Base-by-base conservation (phyloP, 2,888 invertebrate species). In the Stenurella melanura region DNA sequence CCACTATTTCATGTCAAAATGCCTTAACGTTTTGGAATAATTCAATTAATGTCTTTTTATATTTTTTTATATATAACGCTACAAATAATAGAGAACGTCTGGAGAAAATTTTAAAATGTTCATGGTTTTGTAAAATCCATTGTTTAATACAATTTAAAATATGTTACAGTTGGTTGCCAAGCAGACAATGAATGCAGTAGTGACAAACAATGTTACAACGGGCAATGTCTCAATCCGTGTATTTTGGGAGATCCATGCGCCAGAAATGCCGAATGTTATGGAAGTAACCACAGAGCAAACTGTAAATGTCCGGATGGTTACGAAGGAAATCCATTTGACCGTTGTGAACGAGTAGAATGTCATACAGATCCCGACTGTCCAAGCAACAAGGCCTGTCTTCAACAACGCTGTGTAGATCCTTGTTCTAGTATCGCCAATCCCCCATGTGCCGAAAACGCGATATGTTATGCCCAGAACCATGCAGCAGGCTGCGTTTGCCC, bases 401-500 rank as follows among this genome's bases (percentile, higher is more conserved):
- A 92, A 78, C 94, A 93, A 83, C 92, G 93, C 76, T 97, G 97
- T 87, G 91, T 95, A 57, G 94, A 96, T 87, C 96, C 96, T 1
- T 97, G 97, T 88, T 90, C 93, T 17, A 88, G 90, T 30, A 90
- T 93, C 76, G 91, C 92, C 15, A 90, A 91, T 76, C 94, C 93
- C 81, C 95, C 95, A 0, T 97, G 97, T 84, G 97, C 96, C 0
- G 93, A 93, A 79, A 96, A 96, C 85, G 97, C 97, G 0, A 90
- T 94, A 74, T 97, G 97, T 85, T 94, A 93, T 82, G 93, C 95
- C 0, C 92, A 94, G 82, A 95, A 96, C 86, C 97, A 97, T 87
- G 93, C 92, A 0, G 94, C 96, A 0, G 92, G 93, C 11, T 97
- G 97, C 87, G 93, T 93, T 84, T 97, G 97, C 87, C 97, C 97